Base-by-base conservation (phyloP, 1,140 invertebrate species). In the Apis florea region DNA sequence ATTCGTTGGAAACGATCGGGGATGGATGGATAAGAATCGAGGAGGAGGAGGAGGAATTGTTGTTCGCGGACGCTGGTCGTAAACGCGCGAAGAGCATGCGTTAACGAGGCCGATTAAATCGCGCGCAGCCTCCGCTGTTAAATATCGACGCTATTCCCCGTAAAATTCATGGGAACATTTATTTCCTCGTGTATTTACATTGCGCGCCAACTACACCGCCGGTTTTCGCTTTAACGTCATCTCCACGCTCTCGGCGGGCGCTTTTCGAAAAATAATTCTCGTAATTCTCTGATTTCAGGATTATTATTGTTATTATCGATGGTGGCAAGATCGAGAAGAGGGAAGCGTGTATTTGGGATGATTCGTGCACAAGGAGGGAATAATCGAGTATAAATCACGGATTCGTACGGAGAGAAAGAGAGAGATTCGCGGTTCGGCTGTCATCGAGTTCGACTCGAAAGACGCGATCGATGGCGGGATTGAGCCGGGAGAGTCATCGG, bases 201-300 rank as follows among this genome's bases (percentile, higher is more conserved):
- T 73, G 54, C 11, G 40, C 21, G 56, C 21, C n/a, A 73, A 73
- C 21, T 51, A 24, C 68, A 70, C 54, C n/a, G 15, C 69, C 51
- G 69, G 19, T 71, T 71, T 31, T 31, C n/a, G n/a, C n/a, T n/a
- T n/a, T n/a, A n/a, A n/a, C n/a, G n/a, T n/a, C n/a, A n/a, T n/a
- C n/a, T n/a, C n/a, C n/a, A n/a, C n/a, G n/a, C n/a, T n/a, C n/a
- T n/a, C n/a, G n/a, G n/a, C n/a, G n/a, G n/a, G n/a, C n/a, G 15
- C 6, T 54, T 13, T 19, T 2, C 10, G 6, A 61, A n/a, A 9
- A 9, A 24, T 10, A 10, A 3, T 4, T 11, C 0, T 8, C n/a
- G 2, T 17, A n/a, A 8, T 40, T 85, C 53, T 82, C 59, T 72
- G n/a, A 64, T 85, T 85, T 1, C 79, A 85, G 84, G 68, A 59